Evolutionary conservation across 2,888 invertebrate species (phyloP).

Genomic region (Morpho achilles): DNA sequence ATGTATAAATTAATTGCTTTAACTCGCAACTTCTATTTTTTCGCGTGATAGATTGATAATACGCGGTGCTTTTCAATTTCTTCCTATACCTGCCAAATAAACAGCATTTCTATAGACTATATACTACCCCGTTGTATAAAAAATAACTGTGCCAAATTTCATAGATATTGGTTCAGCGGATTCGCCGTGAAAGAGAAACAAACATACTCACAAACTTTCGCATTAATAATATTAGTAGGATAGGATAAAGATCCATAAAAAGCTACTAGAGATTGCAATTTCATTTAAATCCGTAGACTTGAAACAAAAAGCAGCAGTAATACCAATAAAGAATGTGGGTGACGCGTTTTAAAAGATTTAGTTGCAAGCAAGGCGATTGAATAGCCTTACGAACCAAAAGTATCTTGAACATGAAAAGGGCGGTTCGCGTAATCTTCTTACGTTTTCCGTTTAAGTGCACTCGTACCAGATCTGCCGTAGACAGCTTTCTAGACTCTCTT

Average conservation of each 20-base stretch:
- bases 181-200: no score
- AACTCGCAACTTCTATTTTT: no score
- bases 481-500: slow-evolving; percentile 13
- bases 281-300: slow-evolving; percentile 6
- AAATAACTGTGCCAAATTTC: no score
- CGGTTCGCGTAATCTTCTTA: slow-evolving; percentile 16
- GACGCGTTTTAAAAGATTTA: slow-evolving; percentile 10
- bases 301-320: slow-evolving; percentile 2
- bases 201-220: no score
- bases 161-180: no score
- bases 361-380: slow-evolving; percentile 7
- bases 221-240: no score
- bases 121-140: no score
- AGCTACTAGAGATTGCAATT: slow-evolving; percentile 6
- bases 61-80: no score
- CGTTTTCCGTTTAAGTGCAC: slow-evolving; percentile 16
- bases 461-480: slow-evolving; percentile 6
- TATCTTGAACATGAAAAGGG: slow-evolving; percentile 17
- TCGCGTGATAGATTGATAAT: no score
- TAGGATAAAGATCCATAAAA: not conserved
- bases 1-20: no score
- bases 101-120: no score
- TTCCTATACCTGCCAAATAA: no score
- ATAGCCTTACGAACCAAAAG: slow-evolving; percentile 10
- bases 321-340: not conserved